Percentiles rank a stretch among this genome's conserved stretches.
Conservation (phyloP, 2,113 vertebrate species). For the Malurus melanocephalus region DNA sequence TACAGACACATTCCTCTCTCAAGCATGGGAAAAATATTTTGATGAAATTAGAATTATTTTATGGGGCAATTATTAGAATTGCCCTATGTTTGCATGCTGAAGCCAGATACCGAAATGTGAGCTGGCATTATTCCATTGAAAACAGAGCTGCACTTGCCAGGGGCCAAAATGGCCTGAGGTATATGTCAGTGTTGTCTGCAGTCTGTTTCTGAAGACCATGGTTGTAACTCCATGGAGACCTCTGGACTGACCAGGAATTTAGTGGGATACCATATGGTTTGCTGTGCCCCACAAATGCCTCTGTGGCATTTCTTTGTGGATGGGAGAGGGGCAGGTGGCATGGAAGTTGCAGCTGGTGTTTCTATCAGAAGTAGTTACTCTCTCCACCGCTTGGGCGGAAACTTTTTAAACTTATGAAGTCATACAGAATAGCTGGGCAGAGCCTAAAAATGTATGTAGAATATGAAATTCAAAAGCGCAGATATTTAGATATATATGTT, state of each 20-base stretch:
- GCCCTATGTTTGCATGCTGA: background rate
- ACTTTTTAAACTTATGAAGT: background rate
- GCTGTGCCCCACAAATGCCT: background rate
- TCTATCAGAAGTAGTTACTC: constrained; percentile 29
- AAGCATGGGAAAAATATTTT: background rate
- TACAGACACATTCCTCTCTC: background rate
- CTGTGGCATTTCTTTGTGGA: background rate
- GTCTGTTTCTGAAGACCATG: background rate
- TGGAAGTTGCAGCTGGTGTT: constrained; percentile 34
- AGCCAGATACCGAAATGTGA: constrained; percentile 7
- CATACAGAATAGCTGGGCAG: background rate
- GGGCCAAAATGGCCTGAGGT: background rate
- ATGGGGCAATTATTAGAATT: constrained; percentile 1
- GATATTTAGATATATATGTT: background rate
- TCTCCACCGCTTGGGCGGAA: background rate
- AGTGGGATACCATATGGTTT: background rate
- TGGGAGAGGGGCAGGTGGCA: constrained; percentile 13
- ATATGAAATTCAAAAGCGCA: background rate
- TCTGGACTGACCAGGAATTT: constrained; percentile 12
- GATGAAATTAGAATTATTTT: constrained; percentile 15
- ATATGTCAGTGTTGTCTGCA: background rate
- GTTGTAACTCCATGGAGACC: background rate
- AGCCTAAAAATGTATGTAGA: background rate
- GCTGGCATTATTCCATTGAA: background rate
- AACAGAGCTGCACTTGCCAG: background rate